Percentiles rank a stretch among this genome's conserved stretches.
These are phyloP conservation scores for Micropterix aruncella DNA, from an alignment of 2,888 invertebrate species.

Conservation along the genomic window DNA sequence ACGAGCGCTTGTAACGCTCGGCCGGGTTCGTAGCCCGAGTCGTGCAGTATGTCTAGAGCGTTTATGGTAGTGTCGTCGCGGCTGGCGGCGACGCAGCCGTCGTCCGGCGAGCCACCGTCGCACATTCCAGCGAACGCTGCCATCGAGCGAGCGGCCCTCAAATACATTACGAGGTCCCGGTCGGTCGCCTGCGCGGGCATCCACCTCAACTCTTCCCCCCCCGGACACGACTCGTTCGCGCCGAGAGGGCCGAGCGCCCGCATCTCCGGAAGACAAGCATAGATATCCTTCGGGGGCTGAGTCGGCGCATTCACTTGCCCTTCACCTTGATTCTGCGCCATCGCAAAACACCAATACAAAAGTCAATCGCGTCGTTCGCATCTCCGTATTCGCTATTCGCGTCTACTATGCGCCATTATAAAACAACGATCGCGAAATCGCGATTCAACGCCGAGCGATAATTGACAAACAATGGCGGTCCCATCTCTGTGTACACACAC, in stretches of 20 bases:
- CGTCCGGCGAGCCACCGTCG: slow-evolving; percentile 94
- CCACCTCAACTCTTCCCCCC: slow-evolving; percentile 86
- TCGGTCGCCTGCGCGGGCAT: slow-evolving; percentile 86
- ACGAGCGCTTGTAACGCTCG: slow-evolving; percentile 92
- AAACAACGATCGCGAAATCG: too few relatives aligned
- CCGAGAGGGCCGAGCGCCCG: slow-evolving; percentile 34
- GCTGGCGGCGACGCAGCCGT: slow-evolving; percentile 92
- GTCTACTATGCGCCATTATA: too few relatives aligned
- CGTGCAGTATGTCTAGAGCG: slow-evolving; percentile 90
- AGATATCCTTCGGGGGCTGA: slow-evolving; percentile 37
- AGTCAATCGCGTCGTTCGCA: too few relatives aligned
- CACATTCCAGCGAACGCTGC: slow-evolving; percentile 99
- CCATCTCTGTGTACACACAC: too few relatives aligned
- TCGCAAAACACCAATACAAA: slow-evolving; percentile 28
- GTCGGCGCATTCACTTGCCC: slow-evolving; percentile 37
- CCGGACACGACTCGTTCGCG: slow-evolving; percentile 33
- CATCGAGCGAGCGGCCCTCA: slow-evolving; percentile 93
- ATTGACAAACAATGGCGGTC: too few relatives aligned
- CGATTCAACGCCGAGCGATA: too few relatives aligned
- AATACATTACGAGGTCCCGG: slow-evolving; percentile 93
- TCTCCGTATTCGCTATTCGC: too few relatives aligned
- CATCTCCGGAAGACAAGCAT: slow-evolving; percentile 42
- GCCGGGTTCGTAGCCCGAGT: slow-evolving; percentile 92
- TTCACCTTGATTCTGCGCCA: slow-evolving; percentile 40
- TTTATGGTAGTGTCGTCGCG: slow-evolving; percentile 96